Conservation (phyloP, 1,140 invertebrate species). For the Drosophila mayri region DNA sequence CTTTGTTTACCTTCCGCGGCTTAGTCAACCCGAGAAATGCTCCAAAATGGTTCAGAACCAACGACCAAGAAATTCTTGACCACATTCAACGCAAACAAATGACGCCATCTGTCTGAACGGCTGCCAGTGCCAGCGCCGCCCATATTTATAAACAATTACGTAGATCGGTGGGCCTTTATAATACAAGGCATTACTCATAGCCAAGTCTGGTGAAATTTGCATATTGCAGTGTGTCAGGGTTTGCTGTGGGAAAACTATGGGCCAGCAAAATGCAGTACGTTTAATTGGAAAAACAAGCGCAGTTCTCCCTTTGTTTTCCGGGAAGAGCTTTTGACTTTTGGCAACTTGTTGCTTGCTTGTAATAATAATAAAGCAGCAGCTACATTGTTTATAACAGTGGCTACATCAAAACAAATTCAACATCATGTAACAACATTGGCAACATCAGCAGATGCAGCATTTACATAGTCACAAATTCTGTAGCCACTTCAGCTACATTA, state of each 20-base stretch:
- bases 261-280: background rate
- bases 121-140: conserved; percentile 38
- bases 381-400: background rate
- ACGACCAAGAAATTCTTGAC: conserved; percentile 32
- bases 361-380: background rate
- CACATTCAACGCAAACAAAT: conserved; percentile 57
- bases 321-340: conserved; percentile 38
- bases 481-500: background rate
- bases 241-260: background rate
- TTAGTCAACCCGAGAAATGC: conserved; percentile 42
- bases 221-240: background rate
- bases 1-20: conserved; percentile 45
- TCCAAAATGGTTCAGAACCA: conserved; percentile 12
- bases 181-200: conserved; percentile 19
- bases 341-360: conserved; percentile 64
- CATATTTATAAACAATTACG: conserved; percentile 69
- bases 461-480: background rate
- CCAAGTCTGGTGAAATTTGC: conserved; percentile 20
- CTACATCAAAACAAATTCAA: background rate
- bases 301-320: conserved; percentile 1
- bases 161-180: conserved; percentile 22
- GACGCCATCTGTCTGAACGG: conserved; percentile 61
- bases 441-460: background rate
- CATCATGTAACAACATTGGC: background rate
- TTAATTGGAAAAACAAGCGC: background rate